These are phyloP conservation scores for Microctenopoma lineatum DNA, from an alignment of 2,797 vertebrate species.

Conservation along the genomic window DNA sequence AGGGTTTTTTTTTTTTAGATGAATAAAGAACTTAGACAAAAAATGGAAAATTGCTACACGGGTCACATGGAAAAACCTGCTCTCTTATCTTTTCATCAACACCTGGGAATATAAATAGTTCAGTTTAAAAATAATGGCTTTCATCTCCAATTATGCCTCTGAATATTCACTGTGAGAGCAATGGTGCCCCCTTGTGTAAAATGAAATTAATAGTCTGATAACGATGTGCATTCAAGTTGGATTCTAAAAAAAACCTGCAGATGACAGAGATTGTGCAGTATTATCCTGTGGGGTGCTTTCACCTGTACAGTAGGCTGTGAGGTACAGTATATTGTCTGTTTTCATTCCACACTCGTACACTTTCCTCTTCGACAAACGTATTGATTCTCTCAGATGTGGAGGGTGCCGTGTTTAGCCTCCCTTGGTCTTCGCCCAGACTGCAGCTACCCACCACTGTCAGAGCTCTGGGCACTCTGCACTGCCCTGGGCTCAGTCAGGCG, in stretches of 20 bases:
- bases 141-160: conserved; percentile 67
- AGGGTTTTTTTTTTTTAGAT: not conserved
- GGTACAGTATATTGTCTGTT: conserved; percentile 37
- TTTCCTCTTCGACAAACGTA: conserved; percentile 41
- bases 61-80: conserved; percentile 56
- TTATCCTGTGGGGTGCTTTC: conserved; percentile 22
- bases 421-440: conserved; percentile 19
- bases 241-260: conserved; percentile 23
- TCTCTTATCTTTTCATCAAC: conserved; percentile 58
- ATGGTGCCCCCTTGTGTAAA: conserved; percentile 81
- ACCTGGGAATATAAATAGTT: conserved; percentile 73
- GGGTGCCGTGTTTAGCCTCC: conserved; percentile 23
- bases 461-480: conserved; percentile 72
- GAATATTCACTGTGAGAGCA: conserved; percentile 70
- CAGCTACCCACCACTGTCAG: conserved; percentile 75
- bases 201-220: conserved; percentile 49
- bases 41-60: conserved; percentile 28
- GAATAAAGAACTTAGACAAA: conserved; percentile 33
- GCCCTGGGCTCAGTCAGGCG: conserved; percentile 80
- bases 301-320: conserved; percentile 33
- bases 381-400: conserved; percentile 55
- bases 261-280: conserved; percentile 20
- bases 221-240: conserved; percentile 21
- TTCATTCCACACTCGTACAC: conserved; percentile 33
- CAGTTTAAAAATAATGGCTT: conserved; percentile 72